Evolutionary conservation across 2,888 invertebrate species (phyloP), one percentile per base, ranked within the genome.

Genomic region (Luffia ferchaultella): DNA sequence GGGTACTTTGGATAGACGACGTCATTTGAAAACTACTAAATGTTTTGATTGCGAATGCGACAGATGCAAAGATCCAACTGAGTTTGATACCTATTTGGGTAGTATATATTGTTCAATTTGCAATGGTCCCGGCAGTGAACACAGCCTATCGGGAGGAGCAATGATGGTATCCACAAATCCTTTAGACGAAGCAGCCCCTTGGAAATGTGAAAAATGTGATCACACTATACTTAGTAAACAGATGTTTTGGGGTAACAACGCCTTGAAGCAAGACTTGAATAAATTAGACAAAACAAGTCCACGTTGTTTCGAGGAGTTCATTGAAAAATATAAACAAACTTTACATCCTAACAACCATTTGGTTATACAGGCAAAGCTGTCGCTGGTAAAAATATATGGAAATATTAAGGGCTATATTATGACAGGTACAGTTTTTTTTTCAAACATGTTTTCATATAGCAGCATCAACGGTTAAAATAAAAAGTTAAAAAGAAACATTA

Each of bases 11-110:
- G 86, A 88, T 53, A 76, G 92, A 46, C 73, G 91, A 57, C 74
- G 83, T 57, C 88, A 88, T 67, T 70, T 93, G 2, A 79, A 75
- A 57, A 77, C 76, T 49, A 77, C 80, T 1, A 92, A 92, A 70
- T 90, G 89, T 64, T 91, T 92, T 57, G 86, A 87, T 48, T 93
- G 93, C 60, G 71, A 71, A 42, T 93, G 93, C 58, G 69, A 73
- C 0, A 78, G 92, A 53, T 93, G 93, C 60, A 69, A 65, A 20
- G 92, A 92, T 71, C 88, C 90, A 2, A 89, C 90, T 0, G 93
- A 93, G 65, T 68, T 90, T 45, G 87, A 86, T 5, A 89, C 88
- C 15, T 82, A 87, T 68, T 66, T 88, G 16, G 89, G 90, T 1
- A 86, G 89, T 0, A 86, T 90, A 46, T 82, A 85, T 51, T 92